Percentiles rank a stretch among this genome's conserved stretches.
Evolutionary conservation across 2,113 vertebrate species (phyloP).

Genomic region (Speoplatyrhinus poulsoni): DNA sequence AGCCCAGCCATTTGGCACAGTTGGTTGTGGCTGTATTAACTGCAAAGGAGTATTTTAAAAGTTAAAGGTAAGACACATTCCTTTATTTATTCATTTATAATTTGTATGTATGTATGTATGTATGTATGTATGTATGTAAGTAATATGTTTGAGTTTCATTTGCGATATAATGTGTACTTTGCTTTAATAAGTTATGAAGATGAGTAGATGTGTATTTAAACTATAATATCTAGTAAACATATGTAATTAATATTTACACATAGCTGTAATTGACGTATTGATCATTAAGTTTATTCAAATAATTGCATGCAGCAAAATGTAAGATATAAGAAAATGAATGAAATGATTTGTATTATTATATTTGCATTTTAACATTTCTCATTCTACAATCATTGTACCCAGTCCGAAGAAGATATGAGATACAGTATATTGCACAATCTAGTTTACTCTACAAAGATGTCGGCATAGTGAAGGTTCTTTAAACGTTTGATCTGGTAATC

Average conservation of each 20-base stretch:
- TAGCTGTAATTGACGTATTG: no score
- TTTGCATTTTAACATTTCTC: neutral
- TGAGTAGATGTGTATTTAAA: no score
- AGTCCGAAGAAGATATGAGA: neutral
- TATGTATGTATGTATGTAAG: neutral
- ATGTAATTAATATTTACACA: no score
- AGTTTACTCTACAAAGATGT: neutral
- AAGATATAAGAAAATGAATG: neutral
- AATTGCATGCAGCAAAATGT: neutral
- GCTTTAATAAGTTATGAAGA: no score
- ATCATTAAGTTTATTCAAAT: no score
- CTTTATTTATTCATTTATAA: neutral
- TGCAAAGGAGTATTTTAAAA: neutral
- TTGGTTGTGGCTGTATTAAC: slow-evolving; percentile 6
- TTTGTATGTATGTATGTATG: neutral
- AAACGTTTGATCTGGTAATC: neutral
- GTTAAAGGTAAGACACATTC: slow-evolving; percentile 40
- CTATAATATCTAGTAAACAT: no score
- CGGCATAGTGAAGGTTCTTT: neutral
- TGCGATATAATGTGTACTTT: neutral
- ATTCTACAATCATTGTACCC: neutral
- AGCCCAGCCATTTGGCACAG: slow-evolving; percentile 29
- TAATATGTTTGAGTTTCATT: neutral
- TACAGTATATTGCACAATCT: neutral
- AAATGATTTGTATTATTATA: neutral